Evolutionary conservation across 1,140 invertebrate genomes (phyloP).

Genomic region (Bombus cullumanus): DNA sequence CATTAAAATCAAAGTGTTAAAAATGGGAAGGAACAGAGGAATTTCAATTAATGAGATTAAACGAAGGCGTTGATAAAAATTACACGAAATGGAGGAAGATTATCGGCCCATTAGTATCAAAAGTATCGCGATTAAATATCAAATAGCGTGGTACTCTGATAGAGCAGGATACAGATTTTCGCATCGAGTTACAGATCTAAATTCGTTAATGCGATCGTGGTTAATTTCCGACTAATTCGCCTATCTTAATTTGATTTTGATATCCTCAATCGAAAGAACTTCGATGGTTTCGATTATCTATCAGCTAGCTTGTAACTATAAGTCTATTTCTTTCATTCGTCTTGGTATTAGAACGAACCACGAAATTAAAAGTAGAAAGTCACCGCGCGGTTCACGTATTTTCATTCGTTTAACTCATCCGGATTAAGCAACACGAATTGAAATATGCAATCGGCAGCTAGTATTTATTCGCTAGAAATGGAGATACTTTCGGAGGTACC

Average conservation of each 20-base stretch:
- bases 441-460: neutral
- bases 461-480: neutral
- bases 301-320: no score
- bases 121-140: conserved; percentile 43
- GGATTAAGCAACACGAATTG: neutral
- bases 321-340: no score
- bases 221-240: neutral
- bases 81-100: conserved; percentile 27
- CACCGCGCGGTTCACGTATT: neutral
- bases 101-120: conserved; percentile 58
- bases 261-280: neutral
- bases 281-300: no score
- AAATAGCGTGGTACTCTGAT: neutral
- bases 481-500: neutral
- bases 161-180: neutral
- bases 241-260: neutral
- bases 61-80: conserved; percentile 41
- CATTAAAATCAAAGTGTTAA: neutral
- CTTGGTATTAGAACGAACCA: no score
- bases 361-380: no score
- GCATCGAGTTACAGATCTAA: neutral
- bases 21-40: neutral
- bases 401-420: neutral
- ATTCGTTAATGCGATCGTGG: neutral
- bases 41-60: neutral